A percentile compares a stretch with the other conserved stretches of the same genome.
These are phyloP conservation scores for Amphilophus citrinellus DNA, from an alignment of 2,113 vertebrate species.

Conservation along the genomic window DNA sequence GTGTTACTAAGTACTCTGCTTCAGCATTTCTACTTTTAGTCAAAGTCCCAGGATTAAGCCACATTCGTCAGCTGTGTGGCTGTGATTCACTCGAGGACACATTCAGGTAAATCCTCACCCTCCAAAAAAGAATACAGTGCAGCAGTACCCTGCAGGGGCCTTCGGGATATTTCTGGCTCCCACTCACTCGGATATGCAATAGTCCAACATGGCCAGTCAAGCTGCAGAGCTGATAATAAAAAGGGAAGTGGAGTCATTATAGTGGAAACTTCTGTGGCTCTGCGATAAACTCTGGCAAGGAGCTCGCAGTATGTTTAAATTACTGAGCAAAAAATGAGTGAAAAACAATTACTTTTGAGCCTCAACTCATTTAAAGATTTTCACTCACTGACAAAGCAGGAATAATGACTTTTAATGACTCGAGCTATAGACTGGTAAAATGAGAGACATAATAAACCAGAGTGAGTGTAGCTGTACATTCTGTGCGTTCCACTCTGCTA, in stretches of 20 bases:
- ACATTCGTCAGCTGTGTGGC: not conserved
- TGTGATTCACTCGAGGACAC: conserved; percentile 3
- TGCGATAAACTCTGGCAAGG: conserved; percentile 48
- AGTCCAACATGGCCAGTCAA: not conserved
- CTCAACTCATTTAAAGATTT: conserved; percentile 24
- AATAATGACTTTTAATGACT: conserved; percentile 39
- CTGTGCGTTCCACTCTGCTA: conserved; percentile 10
- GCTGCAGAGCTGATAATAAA: conserved; percentile 14
- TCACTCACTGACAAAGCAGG: not conserved
- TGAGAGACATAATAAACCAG: conserved; percentile 34
- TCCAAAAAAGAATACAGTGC: not conserved
- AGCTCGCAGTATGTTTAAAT: conserved; percentile 12
- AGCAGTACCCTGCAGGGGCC: conserved; percentile 12
- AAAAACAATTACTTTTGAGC: conserved; percentile 38
- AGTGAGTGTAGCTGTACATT: conserved; percentile 27
- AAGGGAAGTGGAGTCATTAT: conserved; percentile 23
- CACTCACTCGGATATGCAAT: not conserved
- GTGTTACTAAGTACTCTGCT: not conserved
- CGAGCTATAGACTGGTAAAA: conserved; percentile 18
- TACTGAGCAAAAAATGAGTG: conserved; percentile 1
- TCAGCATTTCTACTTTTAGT: not conserved
- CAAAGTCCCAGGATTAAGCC: not conserved
- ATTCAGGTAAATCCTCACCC: conserved; percentile 2
- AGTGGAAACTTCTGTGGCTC: conserved; percentile 46
- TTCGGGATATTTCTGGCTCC: not conserved